phyloP scores from a whole-genome alignment of 1,140 invertebrate genomes.

The Fopius arisanus region DNA sequence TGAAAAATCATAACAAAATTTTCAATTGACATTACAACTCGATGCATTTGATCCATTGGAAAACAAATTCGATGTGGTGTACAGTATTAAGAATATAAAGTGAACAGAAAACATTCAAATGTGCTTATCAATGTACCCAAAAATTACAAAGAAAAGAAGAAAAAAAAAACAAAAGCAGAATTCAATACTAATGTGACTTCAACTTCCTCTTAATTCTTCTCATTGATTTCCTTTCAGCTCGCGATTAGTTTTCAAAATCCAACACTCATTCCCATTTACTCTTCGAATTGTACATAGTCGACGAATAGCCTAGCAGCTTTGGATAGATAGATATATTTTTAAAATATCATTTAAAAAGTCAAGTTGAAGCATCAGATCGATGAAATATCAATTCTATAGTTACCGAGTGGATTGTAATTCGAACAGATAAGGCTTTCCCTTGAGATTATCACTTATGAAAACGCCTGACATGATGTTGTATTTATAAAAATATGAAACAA shows the following conservation, averaged over 20 bases:
- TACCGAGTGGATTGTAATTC: constrained; percentile 5
- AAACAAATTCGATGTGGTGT: constrained; percentile 24
- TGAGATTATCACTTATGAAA: neutral
- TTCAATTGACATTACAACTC: neutral
- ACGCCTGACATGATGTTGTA: neutral
- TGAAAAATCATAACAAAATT: neutral
- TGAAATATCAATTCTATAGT: neutral
- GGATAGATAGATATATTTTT: constrained; percentile 2
- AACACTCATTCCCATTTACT: neutral
- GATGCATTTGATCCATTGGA: constrained; percentile 18
- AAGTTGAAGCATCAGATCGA: neutral
- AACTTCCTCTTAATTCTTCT: constrained; percentile 15
- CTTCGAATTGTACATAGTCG: constrained; percentile 20
- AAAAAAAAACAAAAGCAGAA: constrained; percentile 22
- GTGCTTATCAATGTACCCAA: constrained; percentile 27
- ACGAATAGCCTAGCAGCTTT: neutral
- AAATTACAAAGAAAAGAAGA: constrained; percentile 16
- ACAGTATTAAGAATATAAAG: constrained; percentile 30
- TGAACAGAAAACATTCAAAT: constrained; percentile 8
- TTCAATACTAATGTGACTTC: constrained; percentile 20
- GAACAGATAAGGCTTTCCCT: neutral
- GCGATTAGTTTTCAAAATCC: neutral
- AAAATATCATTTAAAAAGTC: neutral
- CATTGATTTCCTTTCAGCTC: neutral
- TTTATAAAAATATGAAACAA: constrained; percentile 2